Base-by-base conservation (phyloP, 2,888 invertebrate genomes). In the Leptinotarsa juncta region DNA sequence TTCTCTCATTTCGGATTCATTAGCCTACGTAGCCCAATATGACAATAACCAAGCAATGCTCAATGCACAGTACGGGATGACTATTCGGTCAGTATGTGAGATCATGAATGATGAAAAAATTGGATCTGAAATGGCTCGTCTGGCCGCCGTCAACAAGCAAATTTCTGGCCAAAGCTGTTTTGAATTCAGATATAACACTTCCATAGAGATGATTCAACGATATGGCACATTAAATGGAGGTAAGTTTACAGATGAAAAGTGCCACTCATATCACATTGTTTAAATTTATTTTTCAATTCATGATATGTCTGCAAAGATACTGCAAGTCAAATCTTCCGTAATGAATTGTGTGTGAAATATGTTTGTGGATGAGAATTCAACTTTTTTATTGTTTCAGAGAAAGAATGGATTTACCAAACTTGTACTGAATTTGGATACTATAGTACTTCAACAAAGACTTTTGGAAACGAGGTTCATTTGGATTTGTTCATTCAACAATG, bases 351-450 rank as follows among this genome's bases (percentile, higher is more conserved):
- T 26, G 26, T 26, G 5, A 26, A 26, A 32, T 32, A 5, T 32
- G 26, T 32, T 32, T 32, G 26, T 32, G 26, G 26, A 32, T 32
- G 26, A 32, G 5, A 1, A 32, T 32, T 32, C 26, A 32, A 32
- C 32, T 32, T 32, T 32, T 5, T 32, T 32, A 4, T 26, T 95
- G 96, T 78, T 75, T 70, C 82, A 93, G 93, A 90, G 80, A 93
- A 97, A 0, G 95, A 96, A 83, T 98, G 97, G 97, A 93, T 91
- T 75, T 98, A 97, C 86, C 97, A 98, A 88, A 97, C 97, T 0
- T 98, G 98, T 86, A 96, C 95, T 1, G 98, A 98, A 87, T 98
- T 97, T 86, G 98, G 97, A 48, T 98, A 95, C 88, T 98, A 94
- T 88, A 98, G 98, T 89, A 95, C 96, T 0, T 96, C 89, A 70